Percentiles rank a stretch among this genome's conserved stretches.
Evolutionary conservation across 2,888 invertebrate genomes (phyloP).

Genomic region (Microplitis manilae): DNA sequence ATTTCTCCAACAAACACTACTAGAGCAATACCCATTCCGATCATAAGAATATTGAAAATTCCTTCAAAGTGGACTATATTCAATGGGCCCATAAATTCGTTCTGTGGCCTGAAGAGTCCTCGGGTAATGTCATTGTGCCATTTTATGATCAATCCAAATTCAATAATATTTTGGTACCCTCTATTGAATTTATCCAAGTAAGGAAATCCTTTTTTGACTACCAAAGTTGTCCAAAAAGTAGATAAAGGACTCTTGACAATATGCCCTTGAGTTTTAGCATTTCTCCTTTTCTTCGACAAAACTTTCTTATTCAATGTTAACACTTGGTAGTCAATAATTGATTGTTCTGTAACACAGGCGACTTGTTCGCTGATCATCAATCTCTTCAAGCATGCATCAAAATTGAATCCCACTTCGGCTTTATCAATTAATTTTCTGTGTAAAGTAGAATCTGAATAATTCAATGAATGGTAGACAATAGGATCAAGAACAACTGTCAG

Average conservation of each 20-base stretch:
- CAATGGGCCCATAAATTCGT: not conserved
- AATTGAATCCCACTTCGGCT: conserved; percentile 28
- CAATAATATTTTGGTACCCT: conserved; percentile 13
- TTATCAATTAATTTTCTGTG: conserved; percentile 36
- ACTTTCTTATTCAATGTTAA: not conserved
- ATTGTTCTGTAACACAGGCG: conserved; percentile 35
- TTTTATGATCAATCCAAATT: conserved; percentile 33
- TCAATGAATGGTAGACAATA: conserved; percentile 40
- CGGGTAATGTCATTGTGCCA: conserved; percentile 19
- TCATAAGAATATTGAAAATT: conserved; percentile 31
- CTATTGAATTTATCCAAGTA: conserved; percentile 40
- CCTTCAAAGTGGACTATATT: conserved; percentile 39
- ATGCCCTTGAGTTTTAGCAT: not conserved
- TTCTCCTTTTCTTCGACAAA: not conserved
- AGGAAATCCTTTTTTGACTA: conserved; percentile 46
- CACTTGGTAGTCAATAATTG: not conserved
- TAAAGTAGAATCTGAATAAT: conserved; percentile 14
- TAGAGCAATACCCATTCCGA: not conserved
- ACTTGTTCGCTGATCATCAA: conserved; percentile 36
- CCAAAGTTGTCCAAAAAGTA: conserved; percentile 32
- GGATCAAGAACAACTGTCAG: conserved; percentile 44
- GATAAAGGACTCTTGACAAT: not conserved
- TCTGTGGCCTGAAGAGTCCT: not conserved
- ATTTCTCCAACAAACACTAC: conserved; percentile 34
- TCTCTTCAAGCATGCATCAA: conserved; percentile 35